Evolutionary conservation across 1,140 invertebrate species (phyloP), one percentile per base, ranked within the genome.

Genomic region (Atta cephalotes): DNA sequence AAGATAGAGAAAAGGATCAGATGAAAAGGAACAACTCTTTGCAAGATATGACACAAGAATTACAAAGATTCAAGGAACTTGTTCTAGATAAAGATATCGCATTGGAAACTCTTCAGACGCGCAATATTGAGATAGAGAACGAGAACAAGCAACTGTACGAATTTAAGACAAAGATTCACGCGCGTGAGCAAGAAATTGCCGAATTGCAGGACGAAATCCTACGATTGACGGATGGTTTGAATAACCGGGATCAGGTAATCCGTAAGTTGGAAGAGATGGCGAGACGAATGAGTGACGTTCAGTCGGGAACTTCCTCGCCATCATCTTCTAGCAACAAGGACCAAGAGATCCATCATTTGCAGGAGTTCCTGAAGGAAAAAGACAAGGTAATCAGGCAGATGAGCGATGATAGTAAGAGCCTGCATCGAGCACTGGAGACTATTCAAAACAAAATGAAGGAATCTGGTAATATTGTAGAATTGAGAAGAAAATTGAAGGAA

Each of bases 301-400:
- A 90, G 0, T 93, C 92, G 3, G 91, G 80, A 0, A 70, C 81
- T 1, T 94, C 92, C 25, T 92, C 94, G 0, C 87, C 93, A 0
- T 91, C 81, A 0, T 74, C 56, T 1, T 53, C 45, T 62, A 92
- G 91, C 21, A 93, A 92, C 28, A 93, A 95, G 45, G 94, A 95
- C 45, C 95, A 96, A 84, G 96, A 97, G 91, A 96, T 97, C 53
- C 93, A 95, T 71, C 94, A 96, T 91, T 90, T 97, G 62, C 96
- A 96, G 71, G 96, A 96, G 82, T 96, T 96, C 71, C 88, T 96
- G 0, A 96, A 96, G 5, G 96, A 97, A 81, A 96, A 96, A 79
- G 96, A 96, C 21, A 94, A 95, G 21, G 93, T 95, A 1, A 96
- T 96, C 39, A 90, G 93, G 1, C 93, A 96, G 77, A 95, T 97